Evolutionary conservation across 2,888 invertebrate genomes (phyloP), one percentile per base, ranked within the genome.

Genomic region (Neoitamus cyanurus): DNA sequence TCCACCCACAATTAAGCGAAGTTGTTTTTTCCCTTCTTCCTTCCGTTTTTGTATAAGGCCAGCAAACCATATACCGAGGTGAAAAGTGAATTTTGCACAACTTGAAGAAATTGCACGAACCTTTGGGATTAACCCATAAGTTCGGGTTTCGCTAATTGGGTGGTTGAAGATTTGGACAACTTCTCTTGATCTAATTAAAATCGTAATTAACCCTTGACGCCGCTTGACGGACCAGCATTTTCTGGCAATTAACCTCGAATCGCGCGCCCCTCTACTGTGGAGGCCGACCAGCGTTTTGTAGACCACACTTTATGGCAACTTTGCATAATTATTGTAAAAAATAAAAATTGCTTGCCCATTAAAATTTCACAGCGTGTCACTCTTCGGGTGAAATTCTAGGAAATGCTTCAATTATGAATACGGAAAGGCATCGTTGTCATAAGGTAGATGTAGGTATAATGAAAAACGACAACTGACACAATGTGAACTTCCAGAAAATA

Each of bases 221-320:
- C 48, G 37, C 48, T 78, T 48, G 58, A 77, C 78, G 58, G 58
- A 58, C 78, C 78, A 78, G 15, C 58, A 78, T 78, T 78, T 78
- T 78, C 78, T 78, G 78, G 78, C 78, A 78, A 78, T 78, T 78
- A 78, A 78, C 78, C 31, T 31, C 13, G 28, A 78, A 78, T 78
- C 34, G 78, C 31, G 30, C 5, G 48, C 78, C 15, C 31, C 11
- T 30, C 31, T 48, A 31, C 15, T 58, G 78, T 37, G 2, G 34
- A 78, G 58, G 58, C 58, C 58, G 20, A 58, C 25, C 15, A 20
- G 9, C 9, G 7, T 58, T 58, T 58, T 25, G 9, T 9, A 58
- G 25, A 58, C 58, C 20, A 78, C 7, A 78, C 4, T 78, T 78
- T 15, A 15, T 30, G 30, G 30, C 31, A 48, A n/a, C 48, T 78